Percentiles rank a stretch among this genome's conserved stretches.
phyloP scores from a whole-genome alignment of 2,888 invertebrate genomes.

The Apantesis nais region DNA sequence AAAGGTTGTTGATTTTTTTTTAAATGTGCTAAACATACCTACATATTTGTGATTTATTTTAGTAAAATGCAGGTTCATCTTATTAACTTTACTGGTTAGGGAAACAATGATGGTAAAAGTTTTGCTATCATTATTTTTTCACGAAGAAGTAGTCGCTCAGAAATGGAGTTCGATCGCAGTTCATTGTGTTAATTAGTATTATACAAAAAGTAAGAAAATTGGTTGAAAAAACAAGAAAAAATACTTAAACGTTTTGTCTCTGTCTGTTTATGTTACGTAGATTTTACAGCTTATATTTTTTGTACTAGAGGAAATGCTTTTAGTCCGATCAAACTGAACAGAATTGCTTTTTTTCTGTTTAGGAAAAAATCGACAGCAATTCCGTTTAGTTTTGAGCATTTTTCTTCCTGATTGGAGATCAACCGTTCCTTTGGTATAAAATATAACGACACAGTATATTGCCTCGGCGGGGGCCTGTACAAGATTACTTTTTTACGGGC shows the following conservation, averaged over 20 bases:
- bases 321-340: not conserved
- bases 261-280: not conserved
- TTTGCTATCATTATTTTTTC: too few species aligned
- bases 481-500: slow-evolving; percentile 57
- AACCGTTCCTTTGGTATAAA: slow-evolving; percentile 29
- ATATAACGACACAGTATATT: slow-evolving; percentile 40
- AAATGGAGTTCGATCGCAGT: not conserved
- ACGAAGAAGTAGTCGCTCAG: not conserved
- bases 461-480: slow-evolving; percentile 40
- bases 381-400: slow-evolving; percentile 14
- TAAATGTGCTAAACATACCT: too few species aligned
- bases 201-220: too few species aligned
- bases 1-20: too few species aligned
- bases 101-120: too few species aligned
- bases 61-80: too few species aligned
- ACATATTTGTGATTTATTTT: not conserved
- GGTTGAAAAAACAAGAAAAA: too few species aligned
- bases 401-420: slow-evolving; percentile 33
- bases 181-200: not conserved
- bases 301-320: not conserved
- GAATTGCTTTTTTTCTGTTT: not conserved
- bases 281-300: not conserved
- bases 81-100: too few species aligned
- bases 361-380: slow-evolving; percentile 13
- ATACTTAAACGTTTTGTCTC: not conserved